Percentiles rank a stretch among this genome's conserved stretches.
These are phyloP conservation scores for Abrostola tripartita DNA, from an alignment of 2,888 invertebrate species.

Conservation along the genomic window DNA sequence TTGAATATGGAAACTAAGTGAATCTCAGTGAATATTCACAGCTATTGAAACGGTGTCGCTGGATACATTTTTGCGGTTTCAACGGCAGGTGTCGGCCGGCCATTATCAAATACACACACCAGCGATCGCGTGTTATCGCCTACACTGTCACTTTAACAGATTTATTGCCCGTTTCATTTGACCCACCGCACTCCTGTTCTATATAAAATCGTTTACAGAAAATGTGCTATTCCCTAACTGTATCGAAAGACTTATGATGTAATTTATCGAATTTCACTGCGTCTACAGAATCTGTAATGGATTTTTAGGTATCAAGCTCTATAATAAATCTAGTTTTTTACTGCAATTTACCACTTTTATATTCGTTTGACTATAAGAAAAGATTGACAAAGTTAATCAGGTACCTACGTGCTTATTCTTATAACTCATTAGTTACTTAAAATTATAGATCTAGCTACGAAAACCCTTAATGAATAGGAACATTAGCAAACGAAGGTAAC, in stretches of 20 bases:
- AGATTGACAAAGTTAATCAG: no score
- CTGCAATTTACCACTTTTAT: no score
- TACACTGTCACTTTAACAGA: slow-evolving; percentile 73
- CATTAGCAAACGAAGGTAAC: no score
- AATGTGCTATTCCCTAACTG: slow-evolving; percentile 64
- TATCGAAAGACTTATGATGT: slow-evolving; percentile 60
- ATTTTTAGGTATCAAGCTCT: slow-evolving; percentile 5
- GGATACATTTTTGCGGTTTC: slow-evolving; percentile 55
- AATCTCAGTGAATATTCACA: slow-evolving; percentile 35
- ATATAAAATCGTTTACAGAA: slow-evolving; percentile 66
- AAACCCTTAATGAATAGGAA: no score
- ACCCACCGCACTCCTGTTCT: slow-evolving; percentile 63
- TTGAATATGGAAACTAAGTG: slow-evolving; percentile 32
- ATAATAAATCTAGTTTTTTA: neutral
- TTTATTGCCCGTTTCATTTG: slow-evolving; percentile 75
- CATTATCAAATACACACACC: slow-evolving; percentile 78
- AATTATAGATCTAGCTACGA: neutral
- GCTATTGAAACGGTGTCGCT: slow-evolving; percentile 19
- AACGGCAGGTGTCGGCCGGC: slow-evolving; percentile 69
- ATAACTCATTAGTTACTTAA: neutral
- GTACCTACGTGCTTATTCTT: no score
- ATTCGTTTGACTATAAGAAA: no score
- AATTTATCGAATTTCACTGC: slow-evolving; percentile 59
- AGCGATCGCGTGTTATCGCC: slow-evolving; percentile 76
- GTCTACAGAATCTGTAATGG: slow-evolving; percentile 50